A percentile compares a stretch with the other conserved stretches of the same genome.
These are phyloP conservation scores for Antidorcas marsupialis DNA, from an alignment of 2,113 vertebrate species.

Conservation along the genomic window DNA sequence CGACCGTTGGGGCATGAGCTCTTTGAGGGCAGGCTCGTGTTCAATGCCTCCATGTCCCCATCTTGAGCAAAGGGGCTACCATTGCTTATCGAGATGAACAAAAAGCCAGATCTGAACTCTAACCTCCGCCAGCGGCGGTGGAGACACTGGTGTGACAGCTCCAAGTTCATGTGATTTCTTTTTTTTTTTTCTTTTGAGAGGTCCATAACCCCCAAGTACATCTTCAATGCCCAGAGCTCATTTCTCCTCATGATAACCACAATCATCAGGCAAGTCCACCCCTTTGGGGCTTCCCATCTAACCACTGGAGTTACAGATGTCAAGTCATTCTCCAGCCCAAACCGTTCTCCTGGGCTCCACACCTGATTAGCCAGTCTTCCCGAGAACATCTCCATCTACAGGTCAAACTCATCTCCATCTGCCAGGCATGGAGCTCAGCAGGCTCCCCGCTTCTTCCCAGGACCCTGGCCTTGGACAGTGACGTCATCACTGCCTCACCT, in stretches of 20 bases:
- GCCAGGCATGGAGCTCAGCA: not conserved
- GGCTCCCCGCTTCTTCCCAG: too few relatives aligned
- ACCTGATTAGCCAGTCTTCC: too few relatives aligned
- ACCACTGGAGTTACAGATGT: not conserved
- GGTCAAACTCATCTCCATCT: not conserved
- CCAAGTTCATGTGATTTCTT: not conserved
- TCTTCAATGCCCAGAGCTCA: not conserved
- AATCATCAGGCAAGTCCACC: not conserved
- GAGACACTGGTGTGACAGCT: not conserved
- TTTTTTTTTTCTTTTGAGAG: not conserved
- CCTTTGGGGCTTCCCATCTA: not conserved
- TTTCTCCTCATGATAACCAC: not conserved
- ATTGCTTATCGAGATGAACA: not conserved
- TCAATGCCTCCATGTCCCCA: not conserved
- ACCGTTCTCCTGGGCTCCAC: not conserved
- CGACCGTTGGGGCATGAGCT: fast-evolving
- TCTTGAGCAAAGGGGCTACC: not conserved
- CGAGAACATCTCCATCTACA: not conserved
- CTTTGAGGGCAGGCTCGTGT: not conserved
- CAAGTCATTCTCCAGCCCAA: not conserved
- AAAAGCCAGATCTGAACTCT: not conserved
- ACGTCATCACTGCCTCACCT: not conserved
- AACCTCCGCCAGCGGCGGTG: fast-evolving
- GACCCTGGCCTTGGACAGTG: not conserved
- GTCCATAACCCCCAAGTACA: fast-evolving